Percentiles rank a stretch among this genome's conserved stretches.
phyloP scores from a whole-genome alignment of 2,797 vertebrate genomes.

The Syngnathus acus region DNA sequence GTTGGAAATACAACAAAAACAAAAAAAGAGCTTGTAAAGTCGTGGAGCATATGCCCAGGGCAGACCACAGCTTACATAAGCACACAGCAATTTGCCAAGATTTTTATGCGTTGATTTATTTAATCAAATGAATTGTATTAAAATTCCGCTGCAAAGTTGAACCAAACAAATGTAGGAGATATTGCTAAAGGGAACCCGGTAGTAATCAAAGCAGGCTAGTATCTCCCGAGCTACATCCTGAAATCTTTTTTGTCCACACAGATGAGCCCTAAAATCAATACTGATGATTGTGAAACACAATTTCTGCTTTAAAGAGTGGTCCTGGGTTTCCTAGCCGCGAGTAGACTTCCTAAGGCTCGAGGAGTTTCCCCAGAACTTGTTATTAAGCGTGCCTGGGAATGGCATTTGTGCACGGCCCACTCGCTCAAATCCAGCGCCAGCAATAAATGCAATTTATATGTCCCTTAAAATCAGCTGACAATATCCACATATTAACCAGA shows the following conservation, averaged over 20 bases:
- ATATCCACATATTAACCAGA: background rate
- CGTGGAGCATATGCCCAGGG: background rate
- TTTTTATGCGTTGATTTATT: background rate
- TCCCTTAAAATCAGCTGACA: background rate
- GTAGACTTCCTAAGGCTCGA: background rate
- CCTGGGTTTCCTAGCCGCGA: background rate
- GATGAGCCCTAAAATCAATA: background rate
- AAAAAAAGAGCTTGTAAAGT: background rate
- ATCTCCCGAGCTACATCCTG: background rate
- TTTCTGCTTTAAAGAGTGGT: background rate
- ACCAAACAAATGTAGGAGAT: background rate
- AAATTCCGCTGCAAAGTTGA: background rate
- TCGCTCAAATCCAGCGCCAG: background rate
- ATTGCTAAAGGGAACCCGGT: background rate
- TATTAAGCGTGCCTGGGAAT: background rate
- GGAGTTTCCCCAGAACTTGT: background rate
- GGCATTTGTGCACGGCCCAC: background rate
- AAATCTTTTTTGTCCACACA: background rate
- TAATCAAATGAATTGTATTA: background rate
- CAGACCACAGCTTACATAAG: background rate
- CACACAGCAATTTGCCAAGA: background rate
- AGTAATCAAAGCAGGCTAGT: background rate
- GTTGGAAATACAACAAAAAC: constrained; percentile 1
- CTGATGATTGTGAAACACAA: background rate
- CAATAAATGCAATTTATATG: background rate